Base-by-base conservation (phyloP, 53 echinoderm and acorn worm genomes). In the Apostichopus leukothele region DNA sequence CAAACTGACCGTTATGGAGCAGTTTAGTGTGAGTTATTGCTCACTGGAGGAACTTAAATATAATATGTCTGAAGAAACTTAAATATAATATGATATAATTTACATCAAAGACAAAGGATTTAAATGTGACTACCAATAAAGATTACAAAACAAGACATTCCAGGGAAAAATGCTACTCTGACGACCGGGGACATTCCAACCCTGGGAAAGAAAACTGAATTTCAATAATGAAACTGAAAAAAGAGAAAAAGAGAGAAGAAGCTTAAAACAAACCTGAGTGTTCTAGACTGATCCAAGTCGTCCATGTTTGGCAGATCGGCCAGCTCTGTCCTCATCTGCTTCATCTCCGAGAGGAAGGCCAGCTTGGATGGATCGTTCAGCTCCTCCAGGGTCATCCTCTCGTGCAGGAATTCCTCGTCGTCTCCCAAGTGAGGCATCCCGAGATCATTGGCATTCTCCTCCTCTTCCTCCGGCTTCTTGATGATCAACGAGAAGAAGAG, bases 331-430 rank as follows among this genome's bases (percentile, higher is more conserved):
- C 89, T 12, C 9, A 76, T 66, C 53, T 57, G 50, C 8, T 76
- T 78, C 22, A 76, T 83, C 55, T 90, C 86, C 26, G 86, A 19
- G 23, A 92, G 55, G 75, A 90, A 9, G 8, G 89, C 91, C 80
- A 86, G 60, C 76, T 90, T 86, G 1, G 50, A 75, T 6, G 93
- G 89, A 54, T 93, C 83, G 74, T 89, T 75, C 39, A 95, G 87
- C 21, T 95, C 95, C 50, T 93, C 90, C 7, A 66, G 21, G 16
- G 95, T 95, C 93, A 93, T 90, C 78, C 97, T 87, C 23, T 91
- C 84, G 67, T 97, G 97, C 7, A 97, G 84, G 92, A 89, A 95
- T 54, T 97, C 95, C 76, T 97, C 95, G 54, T 95, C 97, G 9
- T 90, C 89, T 19, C 87, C 89, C 16, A 96, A 92, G 52, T 91